Evolutionary conservation across 2,113 vertebrate genomes (phyloP).

Genomic region (Xiphophorus couchianus): DNA sequence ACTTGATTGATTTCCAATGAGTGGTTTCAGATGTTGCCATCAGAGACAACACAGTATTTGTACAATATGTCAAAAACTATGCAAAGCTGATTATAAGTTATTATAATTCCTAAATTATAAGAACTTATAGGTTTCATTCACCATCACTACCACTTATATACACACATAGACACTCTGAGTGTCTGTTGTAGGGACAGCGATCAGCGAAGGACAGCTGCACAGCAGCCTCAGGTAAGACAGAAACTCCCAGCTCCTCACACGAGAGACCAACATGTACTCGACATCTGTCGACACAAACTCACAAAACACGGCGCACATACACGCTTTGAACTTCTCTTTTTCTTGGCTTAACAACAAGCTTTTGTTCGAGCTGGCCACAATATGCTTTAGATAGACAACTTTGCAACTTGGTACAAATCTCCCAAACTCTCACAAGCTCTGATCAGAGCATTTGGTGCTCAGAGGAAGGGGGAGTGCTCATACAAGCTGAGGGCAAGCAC

Average conservation of each 20-base stretch:
- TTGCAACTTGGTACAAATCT: constrained; percentile 63
- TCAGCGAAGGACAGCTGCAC: constrained; percentile 79
- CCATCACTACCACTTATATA: constrained; percentile 1
- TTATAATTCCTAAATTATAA: too few species aligned
- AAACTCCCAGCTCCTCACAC: constrained; percentile 62
- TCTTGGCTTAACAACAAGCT: constrained; percentile 64
- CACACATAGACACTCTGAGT: constrained; percentile 6
- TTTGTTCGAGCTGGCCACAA: constrained; percentile 61
- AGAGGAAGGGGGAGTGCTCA: constrained; percentile 48
- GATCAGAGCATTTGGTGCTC: constrained; percentile 66
- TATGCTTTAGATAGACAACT: constrained; percentile 61
- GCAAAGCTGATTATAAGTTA: background rate
- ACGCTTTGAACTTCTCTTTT: constrained; percentile 56
- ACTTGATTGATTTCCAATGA: background rate
- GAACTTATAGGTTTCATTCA: background rate
- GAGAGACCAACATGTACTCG: constrained; percentile 66
- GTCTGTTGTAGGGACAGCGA: constrained; percentile 62
- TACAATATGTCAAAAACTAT: background rate
- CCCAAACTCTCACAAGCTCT: constrained; percentile 61
- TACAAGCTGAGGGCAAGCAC: constrained; percentile 31
- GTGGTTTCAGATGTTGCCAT: background rate
- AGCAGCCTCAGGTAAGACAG: constrained; percentile 81
- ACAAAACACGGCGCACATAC: constrained; percentile 16
- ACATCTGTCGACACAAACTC: constrained; percentile 74
- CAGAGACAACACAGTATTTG: background rate